Base-by-base conservation (phyloP, 2,113 vertebrate species). In the Vireo altiloquus region DNA sequence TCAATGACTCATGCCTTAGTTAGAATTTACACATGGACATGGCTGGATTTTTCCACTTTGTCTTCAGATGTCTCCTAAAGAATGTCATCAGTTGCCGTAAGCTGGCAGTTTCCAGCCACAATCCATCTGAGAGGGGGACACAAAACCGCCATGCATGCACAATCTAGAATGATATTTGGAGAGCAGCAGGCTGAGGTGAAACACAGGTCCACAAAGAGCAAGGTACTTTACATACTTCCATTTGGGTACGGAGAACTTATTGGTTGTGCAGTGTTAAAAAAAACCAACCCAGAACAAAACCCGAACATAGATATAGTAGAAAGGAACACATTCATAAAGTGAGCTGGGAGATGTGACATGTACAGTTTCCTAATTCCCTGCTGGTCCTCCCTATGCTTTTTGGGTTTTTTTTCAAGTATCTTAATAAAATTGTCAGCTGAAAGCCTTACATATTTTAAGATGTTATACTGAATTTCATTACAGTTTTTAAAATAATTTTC, bases 31-130 rank as follows among this genome's bases (percentile, higher is more conserved):
- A 89, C 10, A 82, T 7, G 27, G 79, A 91, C 72, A 78, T 2
- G 39, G 87, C 77, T 93, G 84, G 63, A 76, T 95, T 78, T 77
- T 92, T 77, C 37, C 47, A 92, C 65, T 82, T 95, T 74, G n/a
- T 46, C 57, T 94, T 96, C 76, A 87, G 25, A 23, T 57, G 49
- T 27, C 40, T 94, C 30, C 61, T 75, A 71, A 87, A 82, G 46
- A 91, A 84, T 61, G 4, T n/a, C 65, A 89, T 82, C 39, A n/a
- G 37, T 56, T 87, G 53, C 33, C 0, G 0, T 72, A 82, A 85
- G 21, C 30, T 87, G 61, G 50, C 63, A 61, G 82, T 80, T 95
- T 84, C 86, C 70, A 79, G 52, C 15, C 42, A 57, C 70, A 75
- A 25, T 61, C 28, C 1, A 0, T 72, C 54, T 65, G 30, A 87